Evolutionary conservation across 1,140 invertebrate species (phyloP).

Genomic region (Spodoptera litura): DNA sequence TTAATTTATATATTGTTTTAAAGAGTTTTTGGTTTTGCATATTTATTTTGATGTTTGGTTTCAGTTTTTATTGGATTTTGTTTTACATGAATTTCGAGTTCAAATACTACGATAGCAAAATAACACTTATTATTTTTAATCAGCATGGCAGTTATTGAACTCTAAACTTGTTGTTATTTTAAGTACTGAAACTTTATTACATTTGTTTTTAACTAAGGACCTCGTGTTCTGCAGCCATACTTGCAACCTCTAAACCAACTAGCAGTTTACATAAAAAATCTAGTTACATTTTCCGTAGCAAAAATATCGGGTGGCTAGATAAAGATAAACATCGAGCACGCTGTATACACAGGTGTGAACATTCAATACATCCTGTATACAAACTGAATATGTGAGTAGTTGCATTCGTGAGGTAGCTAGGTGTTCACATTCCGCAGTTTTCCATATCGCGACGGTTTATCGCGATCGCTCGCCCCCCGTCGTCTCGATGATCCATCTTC

Average conservation of each 20-base stretch:
- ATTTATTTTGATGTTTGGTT: neutral
- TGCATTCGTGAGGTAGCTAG: constrained; percentile 24
- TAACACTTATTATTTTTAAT: no score
- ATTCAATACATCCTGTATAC: constrained; percentile 1
- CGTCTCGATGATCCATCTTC: constrained; percentile 81
- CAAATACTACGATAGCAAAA: no score
- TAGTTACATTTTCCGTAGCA: no score
- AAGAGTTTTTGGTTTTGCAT: neutral
- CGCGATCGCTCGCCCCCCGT: constrained; percentile 74
- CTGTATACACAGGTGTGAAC: constrained; percentile 20
- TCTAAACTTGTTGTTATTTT: no score
- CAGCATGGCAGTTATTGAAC: no score
- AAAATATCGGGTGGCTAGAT: no score
- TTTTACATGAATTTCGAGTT: no score
- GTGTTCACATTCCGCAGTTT: constrained; percentile 59
- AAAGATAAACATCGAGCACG: constrained; percentile 8
- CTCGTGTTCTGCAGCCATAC: no score
- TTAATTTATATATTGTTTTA: neutral
- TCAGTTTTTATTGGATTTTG: neutral
- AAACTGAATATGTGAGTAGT: constrained; percentile 18
- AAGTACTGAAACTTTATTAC: no score
- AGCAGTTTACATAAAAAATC: no score
- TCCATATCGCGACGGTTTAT: constrained; percentile 81
- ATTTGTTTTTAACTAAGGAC: no score
- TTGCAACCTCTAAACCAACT: no score